phyloP scores from a whole-genome alignment of 2,888 invertebrate genomes.

The Rhingia campestris region DNA sequence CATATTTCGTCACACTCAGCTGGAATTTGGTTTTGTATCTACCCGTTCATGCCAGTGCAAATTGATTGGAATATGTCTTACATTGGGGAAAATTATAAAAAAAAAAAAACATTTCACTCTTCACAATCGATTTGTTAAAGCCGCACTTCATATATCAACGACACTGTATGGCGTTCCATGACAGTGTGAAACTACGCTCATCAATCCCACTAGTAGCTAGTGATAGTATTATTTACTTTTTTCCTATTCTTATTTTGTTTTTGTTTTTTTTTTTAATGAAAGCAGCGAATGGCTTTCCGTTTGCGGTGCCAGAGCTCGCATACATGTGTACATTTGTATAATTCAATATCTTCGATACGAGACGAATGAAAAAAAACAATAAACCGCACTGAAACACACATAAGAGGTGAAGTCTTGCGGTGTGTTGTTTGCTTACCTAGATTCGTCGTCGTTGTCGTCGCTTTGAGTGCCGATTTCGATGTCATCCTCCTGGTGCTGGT shows the following conservation, averaged over 20 bases:
- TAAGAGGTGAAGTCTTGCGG: background rate
- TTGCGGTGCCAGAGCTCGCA: constrained; percentile 1
- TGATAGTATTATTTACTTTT: constrained; percentile 62
- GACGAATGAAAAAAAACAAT: background rate
- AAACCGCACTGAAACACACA: constrained; percentile 23
- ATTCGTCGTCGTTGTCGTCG: constrained; percentile 57
- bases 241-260: constrained; percentile 15
- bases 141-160: constrained; percentile 16
- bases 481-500: constrained; percentile 30
- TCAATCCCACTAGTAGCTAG: constrained; percentile 9
- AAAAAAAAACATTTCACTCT: constrained; percentile 40
- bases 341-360: constrained; percentile 14
- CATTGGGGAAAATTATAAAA: background rate
- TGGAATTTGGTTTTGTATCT: constrained; percentile 23
- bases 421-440: constrained; percentile 52
- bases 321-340: constrained; percentile 24
- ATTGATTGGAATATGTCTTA: constrained; percentile 6
- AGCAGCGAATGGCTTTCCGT: constrained; percentile 2
- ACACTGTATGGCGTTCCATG: constrained; percentile 10
- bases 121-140: constrained; percentile 5
- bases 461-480: constrained; percentile 42
- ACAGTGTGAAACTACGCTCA: constrained; percentile 5
- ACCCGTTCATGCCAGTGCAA: background rate
- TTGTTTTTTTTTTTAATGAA: constrained; percentile 9
- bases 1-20: constrained; percentile 35